Evolutionary conservation across 2,113 vertebrate genomes (phyloP).

Genomic region (Prionailurus viverrinus): DNA sequence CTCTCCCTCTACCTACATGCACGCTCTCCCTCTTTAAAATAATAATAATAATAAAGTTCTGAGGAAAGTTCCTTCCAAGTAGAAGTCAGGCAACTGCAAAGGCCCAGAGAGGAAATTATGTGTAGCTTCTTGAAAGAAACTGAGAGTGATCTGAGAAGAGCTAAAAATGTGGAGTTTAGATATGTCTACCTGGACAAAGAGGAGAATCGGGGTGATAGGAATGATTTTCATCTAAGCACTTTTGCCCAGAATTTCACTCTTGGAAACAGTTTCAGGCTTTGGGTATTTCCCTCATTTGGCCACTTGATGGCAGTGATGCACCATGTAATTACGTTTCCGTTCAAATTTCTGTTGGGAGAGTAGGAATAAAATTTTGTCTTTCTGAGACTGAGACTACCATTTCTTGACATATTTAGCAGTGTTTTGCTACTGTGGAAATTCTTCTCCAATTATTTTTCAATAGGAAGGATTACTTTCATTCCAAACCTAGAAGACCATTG

Average conservation of each 20-base stretch:
- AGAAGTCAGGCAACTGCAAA: too few species aligned
- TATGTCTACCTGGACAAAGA: background rate
- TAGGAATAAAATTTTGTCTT: background rate
- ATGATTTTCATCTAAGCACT: background rate
- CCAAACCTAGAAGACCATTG: background rate
- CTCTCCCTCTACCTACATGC: too few species aligned
- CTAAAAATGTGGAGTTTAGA: background rate
- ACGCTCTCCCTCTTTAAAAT: too few species aligned
- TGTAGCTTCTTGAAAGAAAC: background rate
- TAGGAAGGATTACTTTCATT: background rate
- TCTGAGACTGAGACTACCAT: background rate
- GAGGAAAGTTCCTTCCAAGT: background rate
- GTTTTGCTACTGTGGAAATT: background rate
- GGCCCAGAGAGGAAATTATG: too few species aligned
- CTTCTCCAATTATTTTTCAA: background rate
- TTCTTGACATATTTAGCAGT: background rate
- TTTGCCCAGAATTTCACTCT: background rate
- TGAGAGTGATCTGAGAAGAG: background rate
- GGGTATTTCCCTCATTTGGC: background rate
- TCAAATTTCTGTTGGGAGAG: background rate
- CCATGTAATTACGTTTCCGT: background rate
- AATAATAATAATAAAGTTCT: background rate
- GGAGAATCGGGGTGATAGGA: background rate
- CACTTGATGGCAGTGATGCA: conserved; percentile 52
- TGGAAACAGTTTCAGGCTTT: background rate